These are phyloP conservation scores for Phainopepla nitens DNA, from an alignment of 2,113 vertebrate species.

Conservation along the genomic window DNA sequence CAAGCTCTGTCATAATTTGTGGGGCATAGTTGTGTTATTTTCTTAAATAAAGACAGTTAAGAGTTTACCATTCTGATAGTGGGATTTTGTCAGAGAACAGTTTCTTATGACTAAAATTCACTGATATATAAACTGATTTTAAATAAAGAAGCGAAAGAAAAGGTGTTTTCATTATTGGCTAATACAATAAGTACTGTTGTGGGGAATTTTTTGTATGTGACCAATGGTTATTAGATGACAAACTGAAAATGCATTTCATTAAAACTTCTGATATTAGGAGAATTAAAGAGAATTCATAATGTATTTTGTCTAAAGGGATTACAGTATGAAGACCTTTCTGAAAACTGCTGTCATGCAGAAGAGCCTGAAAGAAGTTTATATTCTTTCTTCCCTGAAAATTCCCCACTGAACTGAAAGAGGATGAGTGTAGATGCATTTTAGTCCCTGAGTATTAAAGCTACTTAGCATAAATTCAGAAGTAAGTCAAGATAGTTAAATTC, in stretches of 20 bases:
- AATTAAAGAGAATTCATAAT: background rate
- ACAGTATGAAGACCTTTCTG: background rate
- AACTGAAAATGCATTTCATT: background rate
- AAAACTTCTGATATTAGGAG: background rate
- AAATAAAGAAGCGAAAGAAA: slow-evolving; percentile 35
- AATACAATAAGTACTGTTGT: background rate
- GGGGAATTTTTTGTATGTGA: background rate
- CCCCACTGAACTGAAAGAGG: background rate
- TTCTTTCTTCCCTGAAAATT: background rate
- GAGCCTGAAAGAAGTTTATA: background rate
- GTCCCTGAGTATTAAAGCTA: background rate
- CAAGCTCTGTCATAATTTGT: background rate
- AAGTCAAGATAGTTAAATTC: background rate
- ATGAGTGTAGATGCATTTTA: background rate
- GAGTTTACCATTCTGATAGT: background rate
- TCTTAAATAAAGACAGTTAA: slow-evolving; percentile 23
- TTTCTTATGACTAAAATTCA: slow-evolving; percentile 30
- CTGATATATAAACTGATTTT: slow-evolving; percentile 30
- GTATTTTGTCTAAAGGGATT: background rate
- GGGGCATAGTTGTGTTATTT: slow-evolving; percentile 23
- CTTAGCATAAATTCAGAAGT: background rate
- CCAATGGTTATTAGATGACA: background rate
- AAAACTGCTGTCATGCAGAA: background rate
- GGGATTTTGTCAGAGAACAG: slow-evolving; percentile 9
- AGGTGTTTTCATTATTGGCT: background rate